Percentiles rank a stretch among this genome's conserved stretches.
Conservation (phyloP, 1,140 invertebrate genomes). For the Drosophila pectinifera region DNA sequence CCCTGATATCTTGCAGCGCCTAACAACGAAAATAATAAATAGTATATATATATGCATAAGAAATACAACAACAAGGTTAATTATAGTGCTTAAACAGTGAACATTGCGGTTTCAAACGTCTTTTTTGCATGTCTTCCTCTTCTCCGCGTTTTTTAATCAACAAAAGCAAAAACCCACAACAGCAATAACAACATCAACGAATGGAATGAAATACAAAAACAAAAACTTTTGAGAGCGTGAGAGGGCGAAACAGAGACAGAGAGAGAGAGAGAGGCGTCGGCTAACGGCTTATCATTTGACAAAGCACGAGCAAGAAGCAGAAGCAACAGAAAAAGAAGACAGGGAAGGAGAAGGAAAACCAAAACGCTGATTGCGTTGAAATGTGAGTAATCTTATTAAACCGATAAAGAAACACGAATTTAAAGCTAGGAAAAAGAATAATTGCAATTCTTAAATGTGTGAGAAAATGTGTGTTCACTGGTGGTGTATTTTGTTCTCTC, state of each 20-base stretch:
- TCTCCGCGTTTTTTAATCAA: slow-evolving; percentile 16
- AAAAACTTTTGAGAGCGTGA: slow-evolving; percentile 51
- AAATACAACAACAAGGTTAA: slow-evolving; percentile 40
- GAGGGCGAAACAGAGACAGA: not conserved
- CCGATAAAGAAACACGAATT: slow-evolving; percentile 5
- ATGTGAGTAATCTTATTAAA: slow-evolving; percentile 39
- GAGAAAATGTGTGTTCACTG: slow-evolving; percentile 34
- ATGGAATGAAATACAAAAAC: slow-evolving; percentile 54
- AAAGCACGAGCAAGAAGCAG: slow-evolving; percentile 37
- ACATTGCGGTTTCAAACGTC: slow-evolving; percentile 47
- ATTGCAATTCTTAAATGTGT: slow-evolving; percentile 1
- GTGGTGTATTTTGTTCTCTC: not conserved
- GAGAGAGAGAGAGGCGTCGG: slow-evolving; percentile 29
- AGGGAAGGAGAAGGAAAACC: not conserved
- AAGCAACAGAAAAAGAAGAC: slow-evolving; percentile 9
- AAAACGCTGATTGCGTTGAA: slow-evolving; percentile 46
- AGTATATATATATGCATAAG: slow-evolving; percentile 31
- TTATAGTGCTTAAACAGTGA: slow-evolving; percentile 46
- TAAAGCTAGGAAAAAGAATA: not conserved
- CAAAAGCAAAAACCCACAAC: slow-evolving; percentile 29
- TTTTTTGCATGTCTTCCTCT: slow-evolving; percentile 33
- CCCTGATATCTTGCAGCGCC: slow-evolving; percentile 54
- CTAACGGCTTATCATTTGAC: slow-evolving; percentile 50
- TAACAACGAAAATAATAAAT: slow-evolving; percentile 43
- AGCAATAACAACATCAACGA: slow-evolving; percentile 51